Conservation (phyloP, 2,113 vertebrate genomes). For the Edolisoma coerulescens region DNA sequence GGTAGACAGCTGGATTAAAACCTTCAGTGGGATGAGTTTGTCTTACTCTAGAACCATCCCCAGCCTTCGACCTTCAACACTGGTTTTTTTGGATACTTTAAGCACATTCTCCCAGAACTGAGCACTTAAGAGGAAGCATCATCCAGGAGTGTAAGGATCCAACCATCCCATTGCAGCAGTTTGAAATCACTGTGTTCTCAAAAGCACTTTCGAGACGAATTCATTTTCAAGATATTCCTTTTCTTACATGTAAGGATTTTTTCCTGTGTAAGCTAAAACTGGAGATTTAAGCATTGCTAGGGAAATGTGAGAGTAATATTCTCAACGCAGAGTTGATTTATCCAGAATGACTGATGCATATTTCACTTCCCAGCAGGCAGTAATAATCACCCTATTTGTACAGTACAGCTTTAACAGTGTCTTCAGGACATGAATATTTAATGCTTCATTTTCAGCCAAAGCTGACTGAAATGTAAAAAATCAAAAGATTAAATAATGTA, state of each 20-base stretch:
- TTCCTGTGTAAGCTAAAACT: not conserved
- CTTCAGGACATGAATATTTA: not conserved
- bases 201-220: not conserved
- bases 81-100: accelerated
- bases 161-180: not conserved
- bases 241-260: not conserved
- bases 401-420: not conserved
- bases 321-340: not conserved
- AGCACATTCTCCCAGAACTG: not conserved
- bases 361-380: not conserved
- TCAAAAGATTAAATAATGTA: not conserved
- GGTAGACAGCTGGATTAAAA: not conserved
- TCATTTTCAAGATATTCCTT: not conserved
- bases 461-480: not conserved
- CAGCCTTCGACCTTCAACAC: not conserved
- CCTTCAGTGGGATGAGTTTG: not conserved
- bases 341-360: not conserved
- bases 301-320: not conserved
- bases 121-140: not conserved
- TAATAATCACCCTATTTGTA: not conserved
- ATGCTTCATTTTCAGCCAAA: not conserved
- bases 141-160: not conserved
- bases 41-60: not conserved
- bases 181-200: not conserved
- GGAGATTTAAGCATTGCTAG: not conserved